A percentile compares a stretch with the other conserved stretches of the same genome.
phyloP scores from a whole-genome alignment of 2,113 vertebrate species.

The Leucopsar rothschildi region DNA sequence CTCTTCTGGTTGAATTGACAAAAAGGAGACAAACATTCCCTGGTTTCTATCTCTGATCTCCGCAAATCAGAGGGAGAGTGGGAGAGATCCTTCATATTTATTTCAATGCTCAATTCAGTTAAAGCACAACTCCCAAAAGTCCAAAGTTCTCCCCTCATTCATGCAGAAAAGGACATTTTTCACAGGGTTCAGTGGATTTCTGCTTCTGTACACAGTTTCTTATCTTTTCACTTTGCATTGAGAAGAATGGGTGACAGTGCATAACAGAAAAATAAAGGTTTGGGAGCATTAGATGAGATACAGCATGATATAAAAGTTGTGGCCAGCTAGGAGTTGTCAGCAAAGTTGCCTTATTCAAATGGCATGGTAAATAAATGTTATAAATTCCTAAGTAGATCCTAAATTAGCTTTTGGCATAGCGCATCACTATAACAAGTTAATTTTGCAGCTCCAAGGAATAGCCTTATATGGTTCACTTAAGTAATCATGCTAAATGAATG shows the following conservation, averaged over 20 bases:
- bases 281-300: not conserved
- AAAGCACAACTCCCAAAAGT: not conserved
- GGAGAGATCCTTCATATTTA: not conserved
- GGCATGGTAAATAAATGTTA: constrained; percentile 52
- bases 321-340: not conserved
- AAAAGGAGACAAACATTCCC: not conserved
- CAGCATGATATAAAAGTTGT: not conserved
- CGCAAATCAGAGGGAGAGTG: not conserved
- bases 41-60: not conserved
- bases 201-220: not conserved
- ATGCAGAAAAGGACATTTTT: not conserved
- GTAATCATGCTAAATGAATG: constrained; percentile 54
- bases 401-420: constrained; percentile 52
- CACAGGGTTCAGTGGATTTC: not conserved
- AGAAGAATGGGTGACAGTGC: not conserved
- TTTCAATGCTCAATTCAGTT: not conserved
- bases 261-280: not conserved
- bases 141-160: not conserved
- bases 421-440: constrained; percentile 48
- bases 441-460: constrained; percentile 52
- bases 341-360: constrained; percentile 41
- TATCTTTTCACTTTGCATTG: not conserved
- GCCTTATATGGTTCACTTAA: constrained; percentile 65
- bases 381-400: constrained; percentile 38
- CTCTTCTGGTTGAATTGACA: not conserved